Evolutionary conservation across 2,797 vertebrate genomes (phyloP).

Genomic region (Atherinosoma microstoma): DNA sequence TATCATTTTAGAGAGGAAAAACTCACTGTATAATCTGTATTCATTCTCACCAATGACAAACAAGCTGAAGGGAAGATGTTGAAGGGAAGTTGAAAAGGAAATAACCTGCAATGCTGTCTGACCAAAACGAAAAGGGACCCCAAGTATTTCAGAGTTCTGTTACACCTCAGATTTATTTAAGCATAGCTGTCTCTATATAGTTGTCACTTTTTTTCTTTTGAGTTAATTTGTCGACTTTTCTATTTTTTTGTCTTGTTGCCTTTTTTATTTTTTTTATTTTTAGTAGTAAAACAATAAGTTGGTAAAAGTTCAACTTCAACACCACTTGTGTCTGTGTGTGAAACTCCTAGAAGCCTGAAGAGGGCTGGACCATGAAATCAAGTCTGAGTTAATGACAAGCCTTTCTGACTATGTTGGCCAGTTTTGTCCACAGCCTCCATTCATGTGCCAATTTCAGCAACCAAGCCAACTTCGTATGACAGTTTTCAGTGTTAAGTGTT

Average conservation of each 20-base stretch:
- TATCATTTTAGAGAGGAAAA: constrained; percentile 74
- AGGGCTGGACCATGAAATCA: constrained; percentile 23
- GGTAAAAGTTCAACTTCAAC: constrained; percentile 37
- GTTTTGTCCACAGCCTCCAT: constrained; percentile 29
- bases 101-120: constrained; percentile 19
- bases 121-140: constrained; percentile 52
- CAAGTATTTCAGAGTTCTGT: constrained; percentile 37
- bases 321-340: constrained; percentile 40
- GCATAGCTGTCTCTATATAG: constrained; percentile 33
- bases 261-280: constrained; percentile 52
- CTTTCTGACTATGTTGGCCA: constrained; percentile 26
- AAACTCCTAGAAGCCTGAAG: constrained; percentile 30
- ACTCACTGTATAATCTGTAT: constrained; percentile 66
- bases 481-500: constrained; percentile 72
- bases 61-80: constrained; percentile 43
- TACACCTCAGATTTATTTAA: constrained; percentile 29
- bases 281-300: constrained; percentile 23
- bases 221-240: constrained; percentile 31
- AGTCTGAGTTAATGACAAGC: constrained; percentile 11
- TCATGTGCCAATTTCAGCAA: constrained; percentile 36
- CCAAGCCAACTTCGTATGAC: constrained; percentile 41
- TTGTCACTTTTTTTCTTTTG: constrained; percentile 20
- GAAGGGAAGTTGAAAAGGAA: constrained; percentile 39
- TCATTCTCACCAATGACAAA: constrained; percentile 39
- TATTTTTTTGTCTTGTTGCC: constrained; percentile 45